These are phyloP conservation scores for Chaenocephalus aceratus DNA, from an alignment of 2,113 vertebrate genomes.

Conservation along the genomic window DNA sequence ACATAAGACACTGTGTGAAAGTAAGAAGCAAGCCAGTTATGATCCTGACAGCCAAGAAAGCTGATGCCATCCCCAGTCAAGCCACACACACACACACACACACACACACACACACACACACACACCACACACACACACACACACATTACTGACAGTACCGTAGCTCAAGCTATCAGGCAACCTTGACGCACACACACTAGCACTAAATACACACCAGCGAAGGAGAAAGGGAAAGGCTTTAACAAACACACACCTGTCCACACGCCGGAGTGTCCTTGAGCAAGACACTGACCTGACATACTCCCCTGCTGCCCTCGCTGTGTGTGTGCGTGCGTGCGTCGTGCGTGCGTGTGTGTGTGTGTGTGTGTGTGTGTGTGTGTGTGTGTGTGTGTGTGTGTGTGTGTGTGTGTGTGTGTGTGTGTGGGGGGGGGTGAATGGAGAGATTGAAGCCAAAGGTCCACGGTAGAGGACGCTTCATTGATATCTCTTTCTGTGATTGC, in stretches of 20 bases:
- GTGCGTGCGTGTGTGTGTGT: neutral
- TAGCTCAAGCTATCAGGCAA: slow-evolving; percentile 43
- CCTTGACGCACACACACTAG: slow-evolving; percentile 38
- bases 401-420: neutral
- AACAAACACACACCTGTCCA: slow-evolving; percentile 1
- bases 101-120: neutral
- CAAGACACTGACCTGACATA: neutral
- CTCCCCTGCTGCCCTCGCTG: neutral
- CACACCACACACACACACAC: neutral
- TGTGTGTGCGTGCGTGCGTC: neutral
- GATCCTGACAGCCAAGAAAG: slow-evolving; percentile 36
- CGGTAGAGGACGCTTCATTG: neutral
- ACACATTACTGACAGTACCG: slow-evolving; percentile 30
- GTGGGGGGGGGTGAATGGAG: neutral
- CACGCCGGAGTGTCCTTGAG: slow-evolving; percentile 34
- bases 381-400: neutral
- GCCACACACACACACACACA: neutral
- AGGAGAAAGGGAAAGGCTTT: neutral
- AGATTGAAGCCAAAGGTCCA: neutral
- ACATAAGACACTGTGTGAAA: slow-evolving; percentile 8
- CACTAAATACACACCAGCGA: slow-evolving; percentile 20
- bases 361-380: neutral
- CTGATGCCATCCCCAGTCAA: slow-evolving; percentile 33
- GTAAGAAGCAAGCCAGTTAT: slow-evolving; percentile 15
- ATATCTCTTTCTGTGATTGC: neutral